Evolutionary conservation across 2,888 invertebrate genomes (phyloP).

Genomic region (Amiota minor): DNA sequence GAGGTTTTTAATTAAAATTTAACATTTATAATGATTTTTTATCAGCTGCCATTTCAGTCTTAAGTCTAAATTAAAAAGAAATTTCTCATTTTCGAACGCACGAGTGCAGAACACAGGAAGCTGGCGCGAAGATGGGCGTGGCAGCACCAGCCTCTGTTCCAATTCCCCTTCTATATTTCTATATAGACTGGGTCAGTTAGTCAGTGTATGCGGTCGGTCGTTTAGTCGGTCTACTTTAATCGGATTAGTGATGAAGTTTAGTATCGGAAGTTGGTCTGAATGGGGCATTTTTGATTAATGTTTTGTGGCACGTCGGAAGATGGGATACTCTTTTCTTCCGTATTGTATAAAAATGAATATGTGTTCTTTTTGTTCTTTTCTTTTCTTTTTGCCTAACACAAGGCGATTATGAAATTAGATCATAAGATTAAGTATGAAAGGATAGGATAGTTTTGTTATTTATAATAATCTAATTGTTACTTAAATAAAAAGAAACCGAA

Average conservation of each 20-base stretch:
- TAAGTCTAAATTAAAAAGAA: slow-evolving; percentile 70
- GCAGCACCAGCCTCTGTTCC: background rate
- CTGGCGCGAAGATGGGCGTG: slow-evolving; percentile 58
- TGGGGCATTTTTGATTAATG: slow-evolving; percentile 13
- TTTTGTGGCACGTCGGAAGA: slow-evolving; percentile 12
- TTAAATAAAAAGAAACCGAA: slow-evolving; percentile 16
- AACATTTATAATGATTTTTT: slow-evolving; percentile 71
- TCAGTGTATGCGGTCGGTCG: background rate
- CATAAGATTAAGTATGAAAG: too few species aligned
- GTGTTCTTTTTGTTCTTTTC: slow-evolving; percentile 7
- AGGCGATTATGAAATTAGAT: background rate
- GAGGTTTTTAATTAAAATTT: slow-evolving; percentile 71
- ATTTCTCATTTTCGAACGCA: slow-evolving; percentile 63
- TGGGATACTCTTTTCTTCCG: too few species aligned
- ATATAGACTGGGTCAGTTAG: background rate
- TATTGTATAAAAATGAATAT: too few species aligned
- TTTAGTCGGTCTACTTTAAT: background rate
- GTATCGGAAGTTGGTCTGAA: background rate
- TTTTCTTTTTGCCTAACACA: background rate
- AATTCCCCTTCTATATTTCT: background rate
- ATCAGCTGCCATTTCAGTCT: slow-evolving; percentile 65
- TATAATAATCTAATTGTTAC: background rate
- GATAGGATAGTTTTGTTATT: too few species aligned
- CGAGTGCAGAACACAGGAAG: slow-evolving; percentile 50
- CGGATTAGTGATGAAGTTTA: slow-evolving; percentile 14